Evolutionary conservation across 2,797 vertebrate genomes (phyloP), one percentile per base, ranked within the genome.

Genomic region (Natrix natrix): DNA sequence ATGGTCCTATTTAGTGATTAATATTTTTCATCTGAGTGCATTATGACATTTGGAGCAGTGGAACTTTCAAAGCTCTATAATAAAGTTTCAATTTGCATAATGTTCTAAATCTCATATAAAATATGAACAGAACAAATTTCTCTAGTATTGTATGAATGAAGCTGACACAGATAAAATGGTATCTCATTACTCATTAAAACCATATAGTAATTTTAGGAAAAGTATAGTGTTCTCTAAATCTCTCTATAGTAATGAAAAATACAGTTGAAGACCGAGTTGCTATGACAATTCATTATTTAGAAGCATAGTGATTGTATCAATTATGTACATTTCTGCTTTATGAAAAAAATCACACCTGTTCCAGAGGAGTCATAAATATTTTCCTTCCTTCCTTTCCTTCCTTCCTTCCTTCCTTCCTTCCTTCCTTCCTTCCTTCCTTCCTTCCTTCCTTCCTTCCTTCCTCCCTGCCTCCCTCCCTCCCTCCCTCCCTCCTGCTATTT

Each of bases 261-360:
- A 94, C 55, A 87, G 96, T 96, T 96, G 91, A 94, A 95, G 95
- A 94, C 91, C 91, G 17, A 92, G 95, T 97, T 97, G 95, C 97
- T 96, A 97, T 97, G 96, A 96, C 94, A 97, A 97, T 96, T 88
- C 94, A 93, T 95, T 96, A 95, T 97, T 97, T 97, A 96, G 94
- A 94, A 94, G 92, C 95, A 92, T 78, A 90, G 32, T 96, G 96
- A 96, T 97, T 97, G 94, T n/a, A 96, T 54, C 94, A 94, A 88
- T 59, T 92, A 95, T 93, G 95, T 95, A 88, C 37, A 17, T 92
- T 97, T 94, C 17, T 90, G 92, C 86, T 96, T 96, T 96, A 95
- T 96, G 94, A 37, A 96, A 97, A 94, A 96, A 96, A 94, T 96
- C 96, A 96, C 96, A 97, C 96, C 97, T 97, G 96, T 95, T 97